Evolutionary conservation across 2,888 invertebrate genomes (phyloP), one percentile per base, ranked within the genome.

Genomic region (Tetropium fuscum): DNA sequence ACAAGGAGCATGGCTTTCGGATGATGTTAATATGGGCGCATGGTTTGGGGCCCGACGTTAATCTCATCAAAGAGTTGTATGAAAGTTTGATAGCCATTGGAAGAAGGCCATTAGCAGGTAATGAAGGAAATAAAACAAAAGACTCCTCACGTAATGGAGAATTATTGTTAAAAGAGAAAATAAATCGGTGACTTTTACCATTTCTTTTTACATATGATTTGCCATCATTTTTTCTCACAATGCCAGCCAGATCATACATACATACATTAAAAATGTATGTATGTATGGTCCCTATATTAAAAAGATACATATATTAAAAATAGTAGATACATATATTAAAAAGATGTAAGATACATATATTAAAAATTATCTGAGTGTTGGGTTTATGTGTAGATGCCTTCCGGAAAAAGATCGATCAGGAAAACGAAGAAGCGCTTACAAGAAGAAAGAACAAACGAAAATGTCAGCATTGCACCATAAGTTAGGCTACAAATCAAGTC

Each of bases 1-100:
- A 86, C 79, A 88, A 88, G 72, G 89, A 90, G 72, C 90, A 90
- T 71, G 88, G 88, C n/a, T 89, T 85, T 73, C 81, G 89, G 32
- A 84, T 90, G 84, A 79, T 89, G 74, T 78, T 88, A 63, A 89
- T 90, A 63, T 90, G 90, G 90, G 80, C 86, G 10, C 87, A 88
- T 64, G 87, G 88, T 44, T 79, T 90, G 11, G 81, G 83, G 34
- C 81, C 85, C 4, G 87, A 87, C 43, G 83, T 85, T 13, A 86
- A 88, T 73, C 85, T 88, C 3, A 78, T 86, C 27, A 86, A 85
- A 69, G 86, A 88, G 68, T 81, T 90, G 10, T 87, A 86, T 72
- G 88, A 89, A 66, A 86, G 87, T 66, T 80, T 90, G 48, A 83
- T 83, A 19, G 87, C 87, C 1, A 87, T 89, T 48, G 88, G 78